phyloP scores from a whole-genome alignment of 2,888 invertebrate genomes.

The Nesidiocoris tenuis region DNA sequence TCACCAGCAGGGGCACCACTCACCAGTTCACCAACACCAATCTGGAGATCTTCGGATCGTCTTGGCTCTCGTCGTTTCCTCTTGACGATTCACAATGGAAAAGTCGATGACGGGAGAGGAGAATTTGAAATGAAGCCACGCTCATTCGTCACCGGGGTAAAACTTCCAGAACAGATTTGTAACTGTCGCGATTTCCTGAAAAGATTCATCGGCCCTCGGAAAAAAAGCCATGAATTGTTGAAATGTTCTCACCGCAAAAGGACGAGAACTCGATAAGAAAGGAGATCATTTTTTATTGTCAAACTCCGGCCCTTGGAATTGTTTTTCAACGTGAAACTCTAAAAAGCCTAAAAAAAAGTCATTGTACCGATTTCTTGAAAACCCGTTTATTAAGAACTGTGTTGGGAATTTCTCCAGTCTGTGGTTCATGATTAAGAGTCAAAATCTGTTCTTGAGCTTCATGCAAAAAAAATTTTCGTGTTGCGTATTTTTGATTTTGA shows the following conservation, averaged over 20 bases:
- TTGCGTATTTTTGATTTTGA: too few species aligned
- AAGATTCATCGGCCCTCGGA: neutral
- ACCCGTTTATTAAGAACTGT: too few species aligned
- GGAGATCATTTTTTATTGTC: neutral
- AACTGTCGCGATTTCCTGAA: neutral
- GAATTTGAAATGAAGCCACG: neutral
- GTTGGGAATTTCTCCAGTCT: too few species aligned
- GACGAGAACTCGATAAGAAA: neutral
- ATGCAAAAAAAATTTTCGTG: too few species aligned
- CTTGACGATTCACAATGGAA: neutral
- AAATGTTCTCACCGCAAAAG: neutral
- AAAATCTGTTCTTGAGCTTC: too few species aligned
- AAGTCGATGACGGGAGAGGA: neutral
- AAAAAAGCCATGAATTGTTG: neutral
- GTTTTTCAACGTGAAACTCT: too few species aligned
- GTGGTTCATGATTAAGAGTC: too few species aligned
- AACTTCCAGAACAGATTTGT: neutral
- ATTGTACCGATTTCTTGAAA: too few species aligned
- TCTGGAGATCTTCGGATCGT: neutral
- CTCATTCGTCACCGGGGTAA: neutral
- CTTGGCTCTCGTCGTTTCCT: neutral
- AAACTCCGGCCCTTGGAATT: too few species aligned
- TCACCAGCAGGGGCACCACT: neutral
- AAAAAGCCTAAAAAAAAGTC: too few species aligned
- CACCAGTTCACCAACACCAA: neutral